Evolutionary conservation across 2,888 invertebrate genomes (phyloP), one percentile per base, ranked within the genome.

Genomic region (Chelonus formosanus): DNA sequence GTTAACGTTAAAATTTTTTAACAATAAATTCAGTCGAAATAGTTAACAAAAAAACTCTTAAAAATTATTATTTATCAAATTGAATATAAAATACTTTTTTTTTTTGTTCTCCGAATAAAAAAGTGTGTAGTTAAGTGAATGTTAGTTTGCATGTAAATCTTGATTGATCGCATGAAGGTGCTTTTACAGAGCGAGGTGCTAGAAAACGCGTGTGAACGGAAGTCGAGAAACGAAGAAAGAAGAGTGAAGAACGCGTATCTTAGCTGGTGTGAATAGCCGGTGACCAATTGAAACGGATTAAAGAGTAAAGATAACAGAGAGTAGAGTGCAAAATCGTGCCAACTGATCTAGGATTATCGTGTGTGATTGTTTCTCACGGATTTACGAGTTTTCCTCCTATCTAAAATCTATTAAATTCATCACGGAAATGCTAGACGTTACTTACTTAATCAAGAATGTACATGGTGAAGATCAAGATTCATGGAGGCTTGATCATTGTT

Each of bases 131-230:
- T 48, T 48, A n/a, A 48, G 6, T n/a, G 48, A 48, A 48, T 20
- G 20, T 20, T 20, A 20, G 20, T 20, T 20, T 20, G 48, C n/a
- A 48, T 48, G 20, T 20, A 52, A 48, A 58, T 64, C 47, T 65
- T 58, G 59, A 54, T 59, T 35, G 55, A 60, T 54, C 48, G 48
- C 45, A 47, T 50, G 59, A 60, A 54, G 54, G 60, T 61, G 54
- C 60, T 60, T 60, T 35, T 45, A 10, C 34, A 20, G 48, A 48
- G 40, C 10, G 54, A 65, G 60, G 65, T 65, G 65, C 65, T 65
- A 60, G 60, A 43, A 60, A 48, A 60, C 53, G 60, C 60, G 65
- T 65, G 65, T 61, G 65, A 65, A 65, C 65, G 60, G 65, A 65
- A 55, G 65, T 65, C 55, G 36, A 43, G 10, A 31, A 47, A 36